Conservation (phyloP, 2,113 vertebrate species). For the Cololabis saira region DNA sequence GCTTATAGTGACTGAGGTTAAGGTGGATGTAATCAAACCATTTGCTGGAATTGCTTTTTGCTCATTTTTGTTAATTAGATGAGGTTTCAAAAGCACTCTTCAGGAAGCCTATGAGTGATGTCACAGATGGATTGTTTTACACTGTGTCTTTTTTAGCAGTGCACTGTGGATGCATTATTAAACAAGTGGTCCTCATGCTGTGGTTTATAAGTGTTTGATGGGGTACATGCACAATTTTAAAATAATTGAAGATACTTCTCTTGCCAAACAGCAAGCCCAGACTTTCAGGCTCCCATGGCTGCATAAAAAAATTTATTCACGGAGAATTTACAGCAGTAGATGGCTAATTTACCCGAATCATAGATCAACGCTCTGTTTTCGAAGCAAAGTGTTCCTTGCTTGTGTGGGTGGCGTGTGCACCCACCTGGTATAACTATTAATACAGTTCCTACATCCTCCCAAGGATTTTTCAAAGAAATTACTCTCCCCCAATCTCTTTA, state of each 20-base stretch:
- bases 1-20: too few relatives aligned
- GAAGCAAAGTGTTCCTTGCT: constrained; percentile 16
- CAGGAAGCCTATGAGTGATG: too few relatives aligned
- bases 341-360: constrained; percentile 60
- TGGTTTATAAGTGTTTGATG: background rate
- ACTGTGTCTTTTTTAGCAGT: too few relatives aligned
- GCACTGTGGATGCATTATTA: too few relatives aligned
- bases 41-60: too few relatives aligned
- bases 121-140: too few relatives aligned
- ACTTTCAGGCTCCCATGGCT: constrained; percentile 4
- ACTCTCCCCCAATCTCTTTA: constrained; percentile 58
- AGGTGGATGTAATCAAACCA: too few relatives aligned
- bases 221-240: background rate
- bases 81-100: too few relatives aligned
- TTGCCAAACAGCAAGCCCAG: constrained; percentile 11
- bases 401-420: constrained; percentile 28
- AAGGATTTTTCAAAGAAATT: constrained; percentile 64
- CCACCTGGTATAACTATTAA: constrained; percentile 61
- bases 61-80: too few relatives aligned
- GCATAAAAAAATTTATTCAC: constrained; percentile 27
- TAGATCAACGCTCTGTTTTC: constrained; percentile 42
- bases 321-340: background rate
- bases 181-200: background rate
- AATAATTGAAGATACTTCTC: background rate
- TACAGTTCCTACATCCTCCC: constrained; percentile 61